A percentile compares a stretch with the other conserved stretches of the same genome.
Evolutionary conservation across 1,140 invertebrate genomes (phyloP).

Genomic region (Apis mellifera): DNA sequence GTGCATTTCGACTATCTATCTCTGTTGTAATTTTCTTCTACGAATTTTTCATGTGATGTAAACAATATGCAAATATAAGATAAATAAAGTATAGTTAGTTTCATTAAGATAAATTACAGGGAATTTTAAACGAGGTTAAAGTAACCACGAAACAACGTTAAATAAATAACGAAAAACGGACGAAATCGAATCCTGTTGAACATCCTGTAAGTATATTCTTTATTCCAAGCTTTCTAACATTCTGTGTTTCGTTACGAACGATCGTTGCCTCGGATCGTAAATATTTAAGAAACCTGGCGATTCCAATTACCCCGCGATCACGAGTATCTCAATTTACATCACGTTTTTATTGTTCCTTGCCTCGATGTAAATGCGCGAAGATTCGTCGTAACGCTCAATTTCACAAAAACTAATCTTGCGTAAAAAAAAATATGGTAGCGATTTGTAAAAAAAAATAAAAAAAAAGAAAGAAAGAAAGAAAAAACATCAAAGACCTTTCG

Average conservation of each 20-base stretch:
- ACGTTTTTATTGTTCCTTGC: background rate
- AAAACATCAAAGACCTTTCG: background rate
- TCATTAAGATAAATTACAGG: background rate
- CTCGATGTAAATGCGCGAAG: background rate
- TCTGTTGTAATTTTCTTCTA: background rate
- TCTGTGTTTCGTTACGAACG: background rate
- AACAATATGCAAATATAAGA: no score
- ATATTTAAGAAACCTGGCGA: constrained; percentile 35
- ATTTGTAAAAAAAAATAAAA: background rate
- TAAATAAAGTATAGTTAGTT: background rate
- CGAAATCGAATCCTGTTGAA: constrained; percentile 34
- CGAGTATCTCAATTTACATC: background rate
- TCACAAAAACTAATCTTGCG: background rate
- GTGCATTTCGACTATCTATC: background rate
- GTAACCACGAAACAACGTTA: constrained; percentile 19
- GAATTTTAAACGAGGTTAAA: constrained; percentile 31
- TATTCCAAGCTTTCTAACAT: background rate
- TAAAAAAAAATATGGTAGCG: no score
- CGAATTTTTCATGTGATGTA: background rate
- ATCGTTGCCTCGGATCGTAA: constrained; percentile 21
- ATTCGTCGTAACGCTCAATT: background rate
- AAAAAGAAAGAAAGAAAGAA: background rate
- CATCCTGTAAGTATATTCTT: constrained; percentile 9
- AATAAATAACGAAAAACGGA: constrained; percentile 27
- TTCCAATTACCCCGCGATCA: constrained; percentile 6